A percentile compares a stretch with the other conserved stretches of the same genome.
Evolutionary conservation across 2,797 vertebrate species (phyloP).

Genomic region (Oophaga sylvatica): DNA sequence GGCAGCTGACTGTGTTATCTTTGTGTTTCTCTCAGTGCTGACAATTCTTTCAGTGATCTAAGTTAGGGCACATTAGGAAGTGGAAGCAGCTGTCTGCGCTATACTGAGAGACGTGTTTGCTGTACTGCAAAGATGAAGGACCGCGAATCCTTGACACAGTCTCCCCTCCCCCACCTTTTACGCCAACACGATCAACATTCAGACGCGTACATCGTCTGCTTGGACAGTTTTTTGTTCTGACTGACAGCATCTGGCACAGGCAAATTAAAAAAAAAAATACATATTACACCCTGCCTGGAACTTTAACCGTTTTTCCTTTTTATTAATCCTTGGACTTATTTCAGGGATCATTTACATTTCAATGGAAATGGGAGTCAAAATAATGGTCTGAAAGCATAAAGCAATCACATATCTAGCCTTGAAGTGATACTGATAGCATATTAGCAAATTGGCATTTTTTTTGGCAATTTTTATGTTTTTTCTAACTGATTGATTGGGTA

Average conservation of each 20-base stretch:
- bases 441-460: constrained; percentile 70
- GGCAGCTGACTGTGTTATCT: constrained; percentile 98
- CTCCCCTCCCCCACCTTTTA: constrained; percentile 76
- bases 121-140: constrained; percentile 99
- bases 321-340: constrained; percentile 81
- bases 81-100: constrained; percentile 99
- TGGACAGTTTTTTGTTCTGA: constrained; percentile 92
- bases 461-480: constrained; percentile 38
- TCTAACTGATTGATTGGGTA: too few species aligned
- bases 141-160: constrained; percentile 94
- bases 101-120: constrained; percentile 97
- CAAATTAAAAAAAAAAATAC: constrained; percentile 81
- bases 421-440: constrained; percentile 74
- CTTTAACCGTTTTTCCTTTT: constrained; percentile 79
- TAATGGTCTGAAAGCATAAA: constrained; percentile 77
- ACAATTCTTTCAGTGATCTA: constrained; percentile 99
- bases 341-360: constrained; percentile 80
- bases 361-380: constrained; percentile 78
- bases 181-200: constrained; percentile 93
- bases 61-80: constrained; percentile 99
- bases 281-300: constrained; percentile 81
- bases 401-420: constrained; percentile 73
- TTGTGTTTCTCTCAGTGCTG: constrained; percentile 93
- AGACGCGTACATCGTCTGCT: constrained; percentile 96
- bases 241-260: constrained; percentile 95